A percentile compares a stretch with the other conserved stretches of the same genome.
Evolutionary conservation across 2,797 vertebrate species (phyloP).

Genomic region (Numenius phaeopus): DNA sequence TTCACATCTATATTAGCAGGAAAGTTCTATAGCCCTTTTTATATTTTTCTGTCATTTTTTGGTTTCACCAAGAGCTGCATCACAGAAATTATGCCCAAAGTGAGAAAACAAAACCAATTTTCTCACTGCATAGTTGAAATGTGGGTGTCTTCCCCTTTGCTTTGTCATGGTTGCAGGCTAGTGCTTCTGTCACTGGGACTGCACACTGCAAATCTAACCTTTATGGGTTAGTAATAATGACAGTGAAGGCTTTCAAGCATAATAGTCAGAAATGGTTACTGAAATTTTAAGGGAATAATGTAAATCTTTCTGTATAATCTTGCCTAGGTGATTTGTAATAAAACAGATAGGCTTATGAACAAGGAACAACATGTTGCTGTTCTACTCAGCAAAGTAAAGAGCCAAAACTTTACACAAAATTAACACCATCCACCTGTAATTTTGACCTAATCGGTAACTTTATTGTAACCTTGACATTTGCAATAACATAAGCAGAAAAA

Average conservation of each 20-base stretch:
- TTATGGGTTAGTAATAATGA: neutral
- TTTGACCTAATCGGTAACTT: neutral
- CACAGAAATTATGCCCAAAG: neutral
- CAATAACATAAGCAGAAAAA: neutral
- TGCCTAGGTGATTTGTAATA: neutral
- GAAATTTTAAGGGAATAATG: fast-evolving
- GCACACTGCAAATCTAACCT: neutral
- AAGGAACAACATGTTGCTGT: neutral
- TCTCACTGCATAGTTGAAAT: neutral
- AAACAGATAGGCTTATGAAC: neutral
- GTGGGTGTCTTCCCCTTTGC: neutral
- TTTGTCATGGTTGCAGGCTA: neutral
- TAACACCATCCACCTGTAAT: neutral
- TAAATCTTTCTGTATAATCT: neutral
- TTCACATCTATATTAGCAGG: neutral
- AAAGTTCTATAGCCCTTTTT: neutral
- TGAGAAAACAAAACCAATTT: neutral
- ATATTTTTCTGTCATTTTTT: neutral
- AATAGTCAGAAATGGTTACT: neutral
- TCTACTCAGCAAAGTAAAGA: neutral
- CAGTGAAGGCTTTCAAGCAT: neutral
- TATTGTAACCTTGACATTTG: neutral
- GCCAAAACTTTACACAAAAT: neutral
- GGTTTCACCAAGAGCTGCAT: neutral
- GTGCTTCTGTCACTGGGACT: neutral